Evolutionary conservation across 2,113 vertebrate genomes (phyloP).

Genomic region (Sebastes schlegelii): DNA sequence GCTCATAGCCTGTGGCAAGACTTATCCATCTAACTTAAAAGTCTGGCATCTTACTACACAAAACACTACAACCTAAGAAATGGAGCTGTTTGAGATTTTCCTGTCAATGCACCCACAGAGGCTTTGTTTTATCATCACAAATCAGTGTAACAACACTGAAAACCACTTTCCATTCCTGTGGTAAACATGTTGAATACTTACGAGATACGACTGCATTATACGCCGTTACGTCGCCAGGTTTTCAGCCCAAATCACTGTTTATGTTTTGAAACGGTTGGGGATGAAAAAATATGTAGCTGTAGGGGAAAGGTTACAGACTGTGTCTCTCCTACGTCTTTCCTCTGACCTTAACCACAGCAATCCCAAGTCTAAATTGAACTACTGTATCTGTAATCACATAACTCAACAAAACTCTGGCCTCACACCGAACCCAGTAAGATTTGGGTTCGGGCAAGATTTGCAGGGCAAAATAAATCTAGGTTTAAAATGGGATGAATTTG

Average conservation of each 20-base stretch:
- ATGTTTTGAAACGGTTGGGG: not conserved
- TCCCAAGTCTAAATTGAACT: constrained; percentile 17
- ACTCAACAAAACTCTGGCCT: not conserved
- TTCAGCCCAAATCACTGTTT: not conserved
- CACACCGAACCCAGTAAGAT: not conserved
- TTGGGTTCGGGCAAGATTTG: no score
- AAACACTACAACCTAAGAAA: not conserved
- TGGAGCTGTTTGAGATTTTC: constrained; percentile 4
- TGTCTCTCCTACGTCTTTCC: not conserved
- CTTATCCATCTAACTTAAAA: not conserved
- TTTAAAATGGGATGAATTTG: not conserved
- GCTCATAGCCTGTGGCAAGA: constrained; percentile 45
- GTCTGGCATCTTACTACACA: not conserved
- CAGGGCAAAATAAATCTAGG: not conserved
- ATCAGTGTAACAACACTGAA: constrained; percentile 3
- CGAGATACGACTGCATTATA: not conserved
- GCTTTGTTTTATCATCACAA: not conserved
- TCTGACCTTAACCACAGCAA: constrained; percentile 1
- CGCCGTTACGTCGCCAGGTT: not conserved
- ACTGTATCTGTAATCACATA: constrained; percentile 7
- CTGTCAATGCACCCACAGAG: not conserved
- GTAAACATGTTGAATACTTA: not conserved
- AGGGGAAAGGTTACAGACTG: not conserved
- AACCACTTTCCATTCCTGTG: not conserved
- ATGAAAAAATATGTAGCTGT: constrained; percentile 3